Conservation (phyloP, 2,888 invertebrate species). For the Phaedon cochleariae region DNA sequence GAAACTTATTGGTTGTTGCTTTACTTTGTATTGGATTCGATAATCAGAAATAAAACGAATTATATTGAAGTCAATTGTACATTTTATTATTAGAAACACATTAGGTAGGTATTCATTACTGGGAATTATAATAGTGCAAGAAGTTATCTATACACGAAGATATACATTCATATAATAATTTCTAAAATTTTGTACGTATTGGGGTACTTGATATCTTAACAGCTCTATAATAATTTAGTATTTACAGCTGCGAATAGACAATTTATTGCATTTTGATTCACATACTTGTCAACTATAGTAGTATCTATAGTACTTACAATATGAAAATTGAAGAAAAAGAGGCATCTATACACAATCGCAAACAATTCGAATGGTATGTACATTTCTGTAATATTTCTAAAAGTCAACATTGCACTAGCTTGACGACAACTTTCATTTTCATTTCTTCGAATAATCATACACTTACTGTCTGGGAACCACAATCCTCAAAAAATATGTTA, state of each 20-base stretch:
- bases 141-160: conserved; percentile 17
- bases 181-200: neutral
- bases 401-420: neutral
- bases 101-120: neutral
- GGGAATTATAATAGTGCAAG: neutral
- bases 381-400: neutral
- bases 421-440: neutral
- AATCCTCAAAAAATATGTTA: neutral
- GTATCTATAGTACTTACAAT: no score
- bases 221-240: conserved; percentile 42
- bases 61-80: neutral
- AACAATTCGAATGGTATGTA: no score
- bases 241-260: conserved; percentile 40
- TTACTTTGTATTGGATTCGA: neutral
- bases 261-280: conserved; percentile 32
- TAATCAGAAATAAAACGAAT: neutral
- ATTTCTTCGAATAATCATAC: neutral
- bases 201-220: conserved; percentile 2
- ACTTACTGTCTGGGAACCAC: neutral
- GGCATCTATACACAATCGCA: no score
- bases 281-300: conserved; percentile 14
- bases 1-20: no score
- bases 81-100: neutral
- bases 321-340: neutral
- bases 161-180: neutral